Conservation (phyloP, 2,888 invertebrate species). For the Troides helena region DNA sequence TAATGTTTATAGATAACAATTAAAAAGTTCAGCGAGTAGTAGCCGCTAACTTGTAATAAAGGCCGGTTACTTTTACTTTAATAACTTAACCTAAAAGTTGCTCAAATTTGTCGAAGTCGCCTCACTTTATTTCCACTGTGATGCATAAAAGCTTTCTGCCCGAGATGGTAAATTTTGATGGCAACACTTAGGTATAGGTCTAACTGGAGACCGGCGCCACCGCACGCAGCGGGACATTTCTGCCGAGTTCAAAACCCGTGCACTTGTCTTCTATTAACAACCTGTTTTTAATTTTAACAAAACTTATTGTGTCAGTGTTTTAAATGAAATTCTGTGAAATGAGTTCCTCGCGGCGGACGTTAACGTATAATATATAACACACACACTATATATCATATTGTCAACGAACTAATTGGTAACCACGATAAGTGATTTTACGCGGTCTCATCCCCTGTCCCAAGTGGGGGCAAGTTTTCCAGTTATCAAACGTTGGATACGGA, state of each 20-base stretch:
- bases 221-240: no score
- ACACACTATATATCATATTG: slow-evolving; percentile 3
- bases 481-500: slow-evolving; percentile 21
- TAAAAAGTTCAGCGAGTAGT: background rate
- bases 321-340: no score
- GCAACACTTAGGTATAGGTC: no score
- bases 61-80: background rate
- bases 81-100: background rate
- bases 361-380: no score
- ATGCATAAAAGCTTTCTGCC: background rate
- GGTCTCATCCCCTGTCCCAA: slow-evolving; percentile 26
- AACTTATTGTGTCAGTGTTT: no score
- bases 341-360: no score
- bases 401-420: background rate
- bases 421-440: slow-evolving; percentile 26
- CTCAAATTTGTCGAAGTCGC: background rate
- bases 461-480: slow-evolving; percentile 22
- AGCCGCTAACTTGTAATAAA: background rate
- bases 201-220: no score
- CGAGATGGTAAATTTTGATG: background rate
- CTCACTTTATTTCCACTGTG: background rate
- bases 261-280: no score
- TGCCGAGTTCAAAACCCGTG: no score
- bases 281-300: no score
- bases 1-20: background rate